phyloP scores from a whole-genome alignment of 2,113 vertebrate species.

The Clupea harengus region DNA sequence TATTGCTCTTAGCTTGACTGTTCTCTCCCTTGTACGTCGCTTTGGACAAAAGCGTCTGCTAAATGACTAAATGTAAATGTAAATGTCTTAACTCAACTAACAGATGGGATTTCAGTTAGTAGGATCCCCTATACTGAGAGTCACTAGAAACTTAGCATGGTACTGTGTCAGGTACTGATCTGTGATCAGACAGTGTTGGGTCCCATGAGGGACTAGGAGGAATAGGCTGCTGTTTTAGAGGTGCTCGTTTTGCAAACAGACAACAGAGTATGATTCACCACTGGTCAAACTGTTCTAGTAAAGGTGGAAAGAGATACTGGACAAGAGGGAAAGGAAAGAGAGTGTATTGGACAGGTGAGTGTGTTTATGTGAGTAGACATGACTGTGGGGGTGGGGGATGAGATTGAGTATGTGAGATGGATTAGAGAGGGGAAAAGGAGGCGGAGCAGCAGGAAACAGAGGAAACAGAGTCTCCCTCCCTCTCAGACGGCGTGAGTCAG shows the following conservation, averaged over 20 bases:
- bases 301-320: not conserved
- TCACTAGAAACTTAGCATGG: not conserved
- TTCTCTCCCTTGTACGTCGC: too few relatives aligned
- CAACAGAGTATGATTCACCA: not conserved
- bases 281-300: not conserved
- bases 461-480: conserved; percentile 7
- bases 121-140: not conserved
- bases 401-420: not conserved
- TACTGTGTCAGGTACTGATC: not conserved
- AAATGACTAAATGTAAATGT: too few relatives aligned
- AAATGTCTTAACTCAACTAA: not conserved
- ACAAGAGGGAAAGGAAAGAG: not conserved
- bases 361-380: not conserved
- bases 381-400: not conserved
- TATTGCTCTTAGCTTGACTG: too few relatives aligned
- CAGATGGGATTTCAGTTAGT: not conserved
- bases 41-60: too few relatives aligned
- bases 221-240: too few relatives aligned
- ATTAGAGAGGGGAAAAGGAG: conserved; percentile 31
- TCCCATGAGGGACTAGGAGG: too few relatives aligned
- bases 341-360: not conserved
- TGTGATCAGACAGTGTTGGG: too few relatives aligned
- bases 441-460: conserved; percentile 9
- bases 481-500: conserved; percentile 41
- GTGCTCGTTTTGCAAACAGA: not conserved